Evolutionary conservation across 2,113 vertebrate species (phyloP), one percentile per base, ranked within the genome.

Genomic region (Rhynchopsitta pachyrhyncha): DNA sequence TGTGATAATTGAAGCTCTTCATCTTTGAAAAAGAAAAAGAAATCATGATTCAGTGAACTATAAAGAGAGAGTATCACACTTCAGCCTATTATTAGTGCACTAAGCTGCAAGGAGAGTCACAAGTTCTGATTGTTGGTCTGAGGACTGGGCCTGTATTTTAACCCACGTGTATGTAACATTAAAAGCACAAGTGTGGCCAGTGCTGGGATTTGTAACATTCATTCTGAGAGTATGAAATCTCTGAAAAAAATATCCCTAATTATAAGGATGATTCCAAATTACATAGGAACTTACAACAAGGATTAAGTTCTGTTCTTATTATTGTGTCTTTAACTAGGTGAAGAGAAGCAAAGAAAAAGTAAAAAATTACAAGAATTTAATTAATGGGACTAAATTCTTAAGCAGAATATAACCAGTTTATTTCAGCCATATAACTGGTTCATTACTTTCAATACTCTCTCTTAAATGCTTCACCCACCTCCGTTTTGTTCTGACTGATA

Each of bases 1-100:
- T 94, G 86, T 81, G 68, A 88, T 90, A 88, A 83, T 67, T 44
- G 23, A 92, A 92, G 35, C 42, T 78, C 39, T 88, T 92, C 10
- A 60, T 83, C 42, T 86, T 90, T 62, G 6, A 16, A 31, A 57
- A 69, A 82, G 42, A 57, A 50, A 57, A 33, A 50, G 39, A 37
- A 67, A 78, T 19, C 11, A 7, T 52, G n/a, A 60, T 83, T 70
- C 44, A 60, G 42, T 79, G 55, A 87, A 83, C 60, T 92, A 55
- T 62, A 68, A 86, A 78, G 68, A 86, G 17, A 10, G 39, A 75
- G 33, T 46, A 89, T 64, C 42, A 84, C 20, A 60, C 17, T 88
- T 93, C 64, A 81, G 17, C 37, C 46, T 92, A 71, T 88, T 84
- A 85, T 76, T 90, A 68, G 33, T 68, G 42, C 60, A 67, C 13